Base-by-base conservation (phyloP, 2,797 vertebrate genomes). In the Chaunax sp. region DNA sequence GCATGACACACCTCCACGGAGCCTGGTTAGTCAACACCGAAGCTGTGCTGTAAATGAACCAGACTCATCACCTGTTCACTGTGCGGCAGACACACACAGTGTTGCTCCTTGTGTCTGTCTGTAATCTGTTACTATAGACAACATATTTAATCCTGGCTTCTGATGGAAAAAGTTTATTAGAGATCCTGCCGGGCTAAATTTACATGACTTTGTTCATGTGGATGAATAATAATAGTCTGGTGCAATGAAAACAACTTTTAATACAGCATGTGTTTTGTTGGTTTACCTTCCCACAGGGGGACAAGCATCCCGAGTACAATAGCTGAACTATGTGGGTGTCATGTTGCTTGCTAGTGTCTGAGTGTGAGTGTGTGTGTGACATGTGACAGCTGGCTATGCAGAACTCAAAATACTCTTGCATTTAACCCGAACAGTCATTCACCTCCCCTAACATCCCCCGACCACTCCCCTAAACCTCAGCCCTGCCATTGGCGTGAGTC, bases 341-440 rank as follows among this genome's bases (percentile, higher is more conserved):
- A 57, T 65, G 63, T 72, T 51, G 6, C 30, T 43, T 5, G 18
- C 65, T 64, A 53, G 63, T 51, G 64, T 47, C n/a, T 12, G 3
- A 61, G 58, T 64, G 37, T 57, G 33, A 66, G 68, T 43, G 52
- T 49, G 49, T 50, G 37, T 65, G 30, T 40, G 44, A 59, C 44
- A 38, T 70, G 75, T 75, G 87, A 93, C 94, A 95, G 93, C 92
- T 94, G 93, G 83, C 81, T 86, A 92, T 91, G 87, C 71, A 50
- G 66, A 67, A 79, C 86, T 89, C 54, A 78, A 92, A 81, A 91
- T 89, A 91, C 82, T 76, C 73, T 76, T 75, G 60, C 49, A 79
- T 80, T 74, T 71, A 79, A 79, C 61, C 57, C 55, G 56, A 84
- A 78, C 84, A 84, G 87, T 86, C 80, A 85, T 35, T 73, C 83